Conservation (phyloP, 2,113 vertebrate species). For the Cyphotilapia sp. region DNA sequence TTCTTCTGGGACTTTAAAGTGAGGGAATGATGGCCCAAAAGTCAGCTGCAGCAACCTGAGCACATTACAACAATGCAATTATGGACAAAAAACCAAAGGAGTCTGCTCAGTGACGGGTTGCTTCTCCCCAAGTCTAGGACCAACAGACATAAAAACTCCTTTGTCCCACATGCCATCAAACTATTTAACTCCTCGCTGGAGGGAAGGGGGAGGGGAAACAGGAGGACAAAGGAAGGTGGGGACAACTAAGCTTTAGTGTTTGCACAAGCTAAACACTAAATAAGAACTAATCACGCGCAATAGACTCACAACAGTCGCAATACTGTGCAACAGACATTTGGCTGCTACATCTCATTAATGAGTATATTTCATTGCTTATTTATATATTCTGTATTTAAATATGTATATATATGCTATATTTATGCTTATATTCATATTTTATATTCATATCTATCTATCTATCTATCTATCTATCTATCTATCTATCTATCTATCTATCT, state of each 20-base stretch:
- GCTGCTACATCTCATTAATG: not conserved
- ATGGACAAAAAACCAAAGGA: not conserved
- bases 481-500: rapidly evolving
- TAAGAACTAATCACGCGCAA: not conserved
- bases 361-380: not conserved
- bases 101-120: not conserved
- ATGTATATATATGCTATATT: not conserved
- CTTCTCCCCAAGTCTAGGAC: not conserved
- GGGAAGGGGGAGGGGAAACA: not conserved
- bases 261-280: not conserved
- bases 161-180: not conserved
- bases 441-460: not conserved
- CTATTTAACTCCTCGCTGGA: not conserved
- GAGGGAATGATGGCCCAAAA: conserved; percentile 85
- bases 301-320: not conserved
- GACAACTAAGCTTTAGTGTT: not conserved
- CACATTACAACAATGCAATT: not conserved
- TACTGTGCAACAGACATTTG: not conserved
- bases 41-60: conserved; percentile 82
- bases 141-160: not conserved
- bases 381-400: not conserved
- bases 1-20: conserved; percentile 86
- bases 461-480: not conserved
- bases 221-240: not conserved
- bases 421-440: not conserved